Conservation (phyloP, 2,113 vertebrate genomes). For the Ochotona curzoniae region DNA sequence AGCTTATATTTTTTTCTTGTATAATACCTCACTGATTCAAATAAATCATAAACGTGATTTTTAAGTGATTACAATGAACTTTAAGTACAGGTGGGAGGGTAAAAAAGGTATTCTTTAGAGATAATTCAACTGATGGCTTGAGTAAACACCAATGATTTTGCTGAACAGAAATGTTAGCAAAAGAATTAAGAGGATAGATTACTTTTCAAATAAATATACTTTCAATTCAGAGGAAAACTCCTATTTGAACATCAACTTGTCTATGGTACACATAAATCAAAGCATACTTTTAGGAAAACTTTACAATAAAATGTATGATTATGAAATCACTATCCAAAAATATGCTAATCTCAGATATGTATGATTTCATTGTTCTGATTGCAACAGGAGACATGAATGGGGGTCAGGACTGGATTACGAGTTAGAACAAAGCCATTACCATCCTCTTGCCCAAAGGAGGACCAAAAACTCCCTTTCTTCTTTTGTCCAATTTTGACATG, state of each 20-base stretch:
- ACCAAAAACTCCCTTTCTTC: slow-evolving; percentile 92
- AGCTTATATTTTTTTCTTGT: neutral
- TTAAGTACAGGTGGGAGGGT: neutral
- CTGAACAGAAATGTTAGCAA: neutral
- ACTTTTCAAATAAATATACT: slow-evolving; percentile 25
- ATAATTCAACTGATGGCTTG: neutral
- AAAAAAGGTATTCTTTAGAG: neutral
- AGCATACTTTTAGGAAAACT: neutral
- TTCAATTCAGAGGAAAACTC: slow-evolving; percentile 17
- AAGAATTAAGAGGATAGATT: slow-evolving; percentile 10
- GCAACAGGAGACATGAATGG: neutral
- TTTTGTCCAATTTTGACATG: slow-evolving; percentile 95
- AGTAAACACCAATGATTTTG: neutral
- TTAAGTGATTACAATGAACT: neutral
- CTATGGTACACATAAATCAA: neutral
- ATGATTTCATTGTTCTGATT: slow-evolving; percentile 21
- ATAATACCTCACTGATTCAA: slow-evolving; percentile 16
- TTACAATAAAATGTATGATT: neutral
- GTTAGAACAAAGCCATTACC: slow-evolving; percentile 82
- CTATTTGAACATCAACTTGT: slow-evolving; percentile 17
- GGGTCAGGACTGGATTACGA: accelerated
- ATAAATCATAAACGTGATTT: neutral
- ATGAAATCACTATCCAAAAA: neutral
- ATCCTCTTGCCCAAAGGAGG: slow-evolving; percentile 92
- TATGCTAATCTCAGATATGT: neutral